Base-by-base conservation (phyloP, 2,797 vertebrate species). In the Leucoraja ocellata region DNA sequence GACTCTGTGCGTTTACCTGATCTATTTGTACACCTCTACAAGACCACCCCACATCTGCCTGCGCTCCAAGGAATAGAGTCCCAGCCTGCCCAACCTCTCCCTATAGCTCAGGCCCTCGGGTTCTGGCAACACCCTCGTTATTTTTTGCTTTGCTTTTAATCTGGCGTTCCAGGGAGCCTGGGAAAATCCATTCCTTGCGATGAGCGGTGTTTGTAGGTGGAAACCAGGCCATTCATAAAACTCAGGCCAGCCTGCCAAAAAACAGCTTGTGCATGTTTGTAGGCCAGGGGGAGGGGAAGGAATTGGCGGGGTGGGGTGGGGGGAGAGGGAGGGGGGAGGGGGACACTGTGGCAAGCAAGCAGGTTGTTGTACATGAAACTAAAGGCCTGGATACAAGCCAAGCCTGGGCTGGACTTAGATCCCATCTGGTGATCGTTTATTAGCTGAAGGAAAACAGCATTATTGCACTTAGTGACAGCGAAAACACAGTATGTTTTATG, bases 391-490 rank as follows among this genome's bases (percentile, higher is more conserved):
- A 58, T 25, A 0, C 0, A 14, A 16, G 90, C 90, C 90, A 92
- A 39, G 10, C 23, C 28, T 76, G 71, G 71, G 68, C 13, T 92
- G 68, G 25, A 92, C 16, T 71, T 21, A 11, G 25, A 92, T 92
- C 76, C 90, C 90, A 74, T 92, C 68, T 92, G 90, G 73, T 92
- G 76, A 92, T 54, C 90, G 73, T 92, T 92, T 92, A 73, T 92
- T 92, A 92, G 90, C 90, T 92, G 74, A 92, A 92, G 90, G 71
- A 92, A 76, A 46, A 58, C 68, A 92, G 71, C 21, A 5, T 4
- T 14, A 28, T 39, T 54, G 36, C 23, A 92, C 71, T 28, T 74
- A n/a, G 71, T 92, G 90, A 71, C 39, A 54, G 90, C 71, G n/a
- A 58, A 28, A n/a, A 39, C 28, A 46, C 90, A 54, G 90, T 25